These are phyloP conservation scores for Aphodius granarius DNA, from an alignment of 2,888 invertebrate species.

Conservation along the genomic window DNA sequence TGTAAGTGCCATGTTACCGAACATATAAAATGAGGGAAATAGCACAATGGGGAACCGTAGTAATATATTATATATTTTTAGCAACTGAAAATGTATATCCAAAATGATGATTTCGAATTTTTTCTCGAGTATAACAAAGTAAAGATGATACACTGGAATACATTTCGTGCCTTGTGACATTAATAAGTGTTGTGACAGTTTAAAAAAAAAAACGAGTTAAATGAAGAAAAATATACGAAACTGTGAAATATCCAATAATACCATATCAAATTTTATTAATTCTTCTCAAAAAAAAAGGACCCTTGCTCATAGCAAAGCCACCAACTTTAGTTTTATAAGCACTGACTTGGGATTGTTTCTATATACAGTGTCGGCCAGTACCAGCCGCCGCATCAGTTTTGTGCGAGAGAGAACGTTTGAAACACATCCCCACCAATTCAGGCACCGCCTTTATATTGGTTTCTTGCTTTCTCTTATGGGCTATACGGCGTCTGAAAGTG, in stretches of 20 bases:
- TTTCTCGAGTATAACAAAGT: background rate
- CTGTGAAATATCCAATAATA: background rate
- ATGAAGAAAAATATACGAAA: background rate
- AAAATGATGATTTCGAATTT: background rate
- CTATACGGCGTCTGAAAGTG: too few relatives aligned
- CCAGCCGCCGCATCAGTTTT: too few relatives aligned
- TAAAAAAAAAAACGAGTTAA: background rate
- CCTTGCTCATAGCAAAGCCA: background rate
- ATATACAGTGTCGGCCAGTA: too few relatives aligned
- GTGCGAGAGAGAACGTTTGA: too few relatives aligned
- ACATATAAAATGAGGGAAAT: slow-evolving; percentile 1
- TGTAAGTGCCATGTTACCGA: slow-evolving; percentile 37
- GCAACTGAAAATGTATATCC: background rate
- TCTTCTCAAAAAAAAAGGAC: background rate
- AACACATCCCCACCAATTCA: too few relatives aligned
- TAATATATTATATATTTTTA: background rate
- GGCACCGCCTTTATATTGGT: too few relatives aligned
- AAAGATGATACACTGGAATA: slow-evolving; percentile 7
- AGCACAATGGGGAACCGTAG: background rate
- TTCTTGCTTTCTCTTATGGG: too few relatives aligned
- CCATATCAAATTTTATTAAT: background rate
- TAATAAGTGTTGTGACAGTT: slow-evolving; percentile 12
- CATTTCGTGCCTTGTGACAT: slow-evolving; percentile 11
- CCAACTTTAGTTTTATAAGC: background rate
- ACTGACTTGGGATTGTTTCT: background rate